Percentiles rank a stretch among this genome's conserved stretches.
Evolutionary conservation across 2,113 vertebrate species (phyloP).

Genomic region (Aptenodytes forsteri): DNA sequence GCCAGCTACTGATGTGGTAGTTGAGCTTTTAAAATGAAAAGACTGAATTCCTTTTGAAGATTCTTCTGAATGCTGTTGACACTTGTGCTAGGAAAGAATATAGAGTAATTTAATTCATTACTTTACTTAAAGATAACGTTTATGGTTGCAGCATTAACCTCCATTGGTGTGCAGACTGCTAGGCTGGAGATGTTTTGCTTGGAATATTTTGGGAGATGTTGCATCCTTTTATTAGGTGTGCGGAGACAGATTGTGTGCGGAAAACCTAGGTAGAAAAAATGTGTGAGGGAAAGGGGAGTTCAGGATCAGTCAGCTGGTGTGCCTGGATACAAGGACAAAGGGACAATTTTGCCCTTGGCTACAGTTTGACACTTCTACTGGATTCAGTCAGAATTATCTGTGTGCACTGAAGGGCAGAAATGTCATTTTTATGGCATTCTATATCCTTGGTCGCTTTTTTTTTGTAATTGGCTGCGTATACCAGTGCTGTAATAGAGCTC

Average conservation of each 20-base stretch:
- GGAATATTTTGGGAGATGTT: background rate
- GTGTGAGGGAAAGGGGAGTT: background rate
- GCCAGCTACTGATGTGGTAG: slow-evolving; percentile 19
- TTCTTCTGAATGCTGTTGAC: slow-evolving; percentile 28
- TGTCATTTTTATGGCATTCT: slow-evolving; percentile 40
- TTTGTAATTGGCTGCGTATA: slow-evolving; percentile 12
- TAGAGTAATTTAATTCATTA: slow-evolving; percentile 52
- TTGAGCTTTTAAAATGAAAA: slow-evolving; percentile 52
- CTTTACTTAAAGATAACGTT: background rate
- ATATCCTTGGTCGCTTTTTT: background rate
- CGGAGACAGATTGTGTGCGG: background rate
- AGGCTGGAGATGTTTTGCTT: background rate
- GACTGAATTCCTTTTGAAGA: slow-evolving; percentile 46
- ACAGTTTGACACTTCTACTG: slow-evolving; percentile 33
- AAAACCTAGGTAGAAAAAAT: background rate
- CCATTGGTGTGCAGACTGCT: background rate
- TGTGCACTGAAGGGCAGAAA: slow-evolving; percentile 30
- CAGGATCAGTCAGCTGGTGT: background rate
- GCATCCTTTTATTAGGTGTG: background rate
- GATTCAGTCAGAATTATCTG: slow-evolving; percentile 45
- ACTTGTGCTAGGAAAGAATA: background rate
- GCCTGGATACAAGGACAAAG: slow-evolving; percentile 46
- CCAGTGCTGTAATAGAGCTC: slow-evolving; percentile 10
- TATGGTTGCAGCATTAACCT: slow-evolving; percentile 25
- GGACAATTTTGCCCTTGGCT: slow-evolving; percentile 43